A percentile compares a stretch with the other conserved stretches of the same genome.
phyloP scores from a whole-genome alignment of 2,888 invertebrate genomes.

The Rhorus exstirpatorius region DNA sequence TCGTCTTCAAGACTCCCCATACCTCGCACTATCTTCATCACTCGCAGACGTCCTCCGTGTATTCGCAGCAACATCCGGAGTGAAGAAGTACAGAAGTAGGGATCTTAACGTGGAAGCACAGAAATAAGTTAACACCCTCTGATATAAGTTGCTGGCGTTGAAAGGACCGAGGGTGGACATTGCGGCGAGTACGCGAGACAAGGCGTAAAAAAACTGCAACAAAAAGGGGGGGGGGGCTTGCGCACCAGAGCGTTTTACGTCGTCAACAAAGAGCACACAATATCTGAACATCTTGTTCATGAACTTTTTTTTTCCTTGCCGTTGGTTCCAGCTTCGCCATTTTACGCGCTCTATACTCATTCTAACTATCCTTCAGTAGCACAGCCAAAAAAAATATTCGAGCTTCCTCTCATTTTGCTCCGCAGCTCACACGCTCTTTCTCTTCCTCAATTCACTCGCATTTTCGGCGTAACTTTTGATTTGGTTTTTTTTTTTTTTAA shows the following conservation, averaged over 20 bases:
- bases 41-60: not conserved
- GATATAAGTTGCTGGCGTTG: constrained; percentile 41
- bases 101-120: constrained; percentile 24
- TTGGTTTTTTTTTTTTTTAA: not conserved
- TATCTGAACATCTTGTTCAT: constrained; percentile 2
- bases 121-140: constrained; percentile 56
- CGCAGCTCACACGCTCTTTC: not conserved
- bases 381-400: constrained; percentile 1
- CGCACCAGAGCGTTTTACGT: constrained; percentile 8
- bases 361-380: not conserved
- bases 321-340: not conserved
- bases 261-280: not conserved
- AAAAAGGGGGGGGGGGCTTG: not conserved
- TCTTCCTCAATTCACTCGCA: constrained; percentile 21
- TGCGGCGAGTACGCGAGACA: not conserved
- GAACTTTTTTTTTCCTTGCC: not conserved
- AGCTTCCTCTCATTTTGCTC: not conserved
- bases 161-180: constrained; percentile 34
- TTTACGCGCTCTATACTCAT: not conserved
- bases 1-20: not conserved
- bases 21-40: not conserved
- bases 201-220: constrained; percentile 13
- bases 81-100: not conserved
- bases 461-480: constrained; percentile 11
- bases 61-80: not conserved